These are phyloP conservation scores for Gonioctena quinquepunctata DNA, from an alignment of 1,140 invertebrate species.

Conservation along the genomic window DNA sequence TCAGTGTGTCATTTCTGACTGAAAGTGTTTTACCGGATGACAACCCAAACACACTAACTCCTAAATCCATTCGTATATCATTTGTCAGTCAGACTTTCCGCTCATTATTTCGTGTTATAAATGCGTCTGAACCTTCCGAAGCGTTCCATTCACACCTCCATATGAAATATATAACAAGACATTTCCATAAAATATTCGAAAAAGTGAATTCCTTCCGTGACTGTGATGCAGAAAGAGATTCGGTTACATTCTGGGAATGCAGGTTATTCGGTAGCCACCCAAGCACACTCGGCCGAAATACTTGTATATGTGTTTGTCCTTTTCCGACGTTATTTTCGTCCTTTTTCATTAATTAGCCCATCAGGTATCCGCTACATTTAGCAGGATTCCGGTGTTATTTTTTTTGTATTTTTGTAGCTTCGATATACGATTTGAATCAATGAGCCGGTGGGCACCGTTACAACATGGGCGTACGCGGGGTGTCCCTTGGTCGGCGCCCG, in stretches of 20 bases:
- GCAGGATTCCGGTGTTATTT: not conserved
- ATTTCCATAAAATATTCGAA: not conserved
- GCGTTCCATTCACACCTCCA: not conserved
- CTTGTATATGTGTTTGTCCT: too few relatives aligned
- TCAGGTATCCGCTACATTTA: not conserved
- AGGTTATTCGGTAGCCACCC: not conserved
- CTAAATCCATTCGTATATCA: not conserved
- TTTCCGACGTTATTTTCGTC: not conserved
- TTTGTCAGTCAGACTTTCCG: not conserved
- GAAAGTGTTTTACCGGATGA: too few relatives aligned
- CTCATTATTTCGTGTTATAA: not conserved
- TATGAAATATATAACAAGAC: not conserved
- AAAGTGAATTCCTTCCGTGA: not conserved
- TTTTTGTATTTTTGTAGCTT: not conserved
- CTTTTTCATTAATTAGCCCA: not conserved
- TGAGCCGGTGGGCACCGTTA: not conserved
- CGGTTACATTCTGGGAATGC: not conserved
- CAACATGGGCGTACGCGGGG: not conserved
- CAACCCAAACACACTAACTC: too few relatives aligned
- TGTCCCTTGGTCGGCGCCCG: not conserved
- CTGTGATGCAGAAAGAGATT: not conserved
- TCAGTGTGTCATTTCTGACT: too few relatives aligned
- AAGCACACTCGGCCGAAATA: not conserved
- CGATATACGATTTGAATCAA: not conserved
- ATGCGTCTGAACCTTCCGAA: not conserved